A percentile compares a stretch with the other conserved stretches of the same genome.
These are phyloP conservation scores for Caloenas nicobarica DNA, from an alignment of 2,113 vertebrate genomes.

Conservation along the genomic window DNA sequence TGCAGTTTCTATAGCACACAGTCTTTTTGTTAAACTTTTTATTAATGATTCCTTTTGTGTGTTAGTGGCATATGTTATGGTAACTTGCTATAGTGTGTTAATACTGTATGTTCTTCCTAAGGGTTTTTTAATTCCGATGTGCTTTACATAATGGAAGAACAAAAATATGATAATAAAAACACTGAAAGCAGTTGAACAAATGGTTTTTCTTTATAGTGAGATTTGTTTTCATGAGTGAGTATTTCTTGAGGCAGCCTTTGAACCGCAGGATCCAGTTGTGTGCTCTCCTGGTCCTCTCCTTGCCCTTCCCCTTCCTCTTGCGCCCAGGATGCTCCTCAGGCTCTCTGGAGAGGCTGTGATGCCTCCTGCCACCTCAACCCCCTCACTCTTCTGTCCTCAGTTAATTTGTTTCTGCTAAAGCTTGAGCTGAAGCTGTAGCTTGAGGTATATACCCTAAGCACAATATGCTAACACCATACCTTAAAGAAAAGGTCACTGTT, in stretches of 20 bases:
- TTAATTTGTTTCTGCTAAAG: not conserved
- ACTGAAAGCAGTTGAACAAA: not conserved
- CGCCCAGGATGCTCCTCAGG: not conserved
- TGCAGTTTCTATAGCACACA: not conserved
- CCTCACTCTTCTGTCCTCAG: not conserved
- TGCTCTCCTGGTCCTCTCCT: not conserved
- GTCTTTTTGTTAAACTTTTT: not conserved
- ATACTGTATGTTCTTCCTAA: not conserved
- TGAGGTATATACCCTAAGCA: not conserved
- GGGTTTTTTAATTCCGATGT: not conserved
- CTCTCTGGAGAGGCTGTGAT: not conserved
- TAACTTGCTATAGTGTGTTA: not conserved
- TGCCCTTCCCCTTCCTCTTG: not conserved
- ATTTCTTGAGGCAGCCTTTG: not conserved
- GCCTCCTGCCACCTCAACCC: not conserved
- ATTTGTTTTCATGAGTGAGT: not conserved
- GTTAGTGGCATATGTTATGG: not conserved
- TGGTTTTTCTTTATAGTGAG: not conserved
- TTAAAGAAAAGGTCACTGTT: not conserved
- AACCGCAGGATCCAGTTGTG: not conserved
- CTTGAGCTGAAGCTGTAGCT: not conserved
- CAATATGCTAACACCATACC: rapidly evolving
- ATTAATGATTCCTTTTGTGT: not conserved
- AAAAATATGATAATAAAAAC: not conserved
- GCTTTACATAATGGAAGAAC: not conserved